A percentile compares a stretch with the other conserved stretches of the same genome.
These are phyloP conservation scores for Melanostoma mellinum DNA, from an alignment of 2,888 invertebrate species.

Conservation along the genomic window DNA sequence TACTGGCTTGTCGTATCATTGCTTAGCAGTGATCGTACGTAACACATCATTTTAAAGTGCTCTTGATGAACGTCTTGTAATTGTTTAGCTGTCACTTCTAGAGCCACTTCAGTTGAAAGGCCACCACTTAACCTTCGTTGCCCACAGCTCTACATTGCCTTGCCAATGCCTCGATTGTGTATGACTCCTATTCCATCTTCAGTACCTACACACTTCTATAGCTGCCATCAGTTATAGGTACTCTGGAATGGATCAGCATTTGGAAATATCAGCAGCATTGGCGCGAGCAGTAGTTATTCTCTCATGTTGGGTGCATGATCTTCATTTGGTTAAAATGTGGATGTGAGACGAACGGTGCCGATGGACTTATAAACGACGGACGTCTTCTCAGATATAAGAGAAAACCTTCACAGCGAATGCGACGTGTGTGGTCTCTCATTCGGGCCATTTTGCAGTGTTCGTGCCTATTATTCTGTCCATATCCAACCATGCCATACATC, in stretches of 20 bases:
- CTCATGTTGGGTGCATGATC: constrained; percentile 60
- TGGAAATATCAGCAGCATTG: constrained; percentile 14
- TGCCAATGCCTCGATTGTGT: constrained; percentile 1
- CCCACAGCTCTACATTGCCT: constrained; percentile 38
- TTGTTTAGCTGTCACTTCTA: constrained; percentile 69
- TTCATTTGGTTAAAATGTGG: constrained; percentile 54
- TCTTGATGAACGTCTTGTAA: constrained; percentile 62
- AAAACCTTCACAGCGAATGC: not conserved
- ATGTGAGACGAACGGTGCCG: not conserved
- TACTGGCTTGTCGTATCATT: constrained; percentile 49
- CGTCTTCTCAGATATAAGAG: not conserved
- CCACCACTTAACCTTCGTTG: constrained; percentile 68
- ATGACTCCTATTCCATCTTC: not conserved
- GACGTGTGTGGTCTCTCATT: constrained; percentile 70
- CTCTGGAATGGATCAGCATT: constrained; percentile 47
- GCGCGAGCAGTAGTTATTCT: constrained; percentile 44
- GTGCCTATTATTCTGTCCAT: constrained; percentile 69
- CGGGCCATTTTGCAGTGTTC: constrained; percentile 70
- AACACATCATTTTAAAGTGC: constrained; percentile 56
- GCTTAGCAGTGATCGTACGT: constrained; percentile 33
- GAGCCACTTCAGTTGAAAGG: constrained; percentile 66
- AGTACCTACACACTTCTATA: constrained; percentile 1
- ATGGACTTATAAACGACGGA: constrained; percentile 1
- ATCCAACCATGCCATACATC: constrained; percentile 41
- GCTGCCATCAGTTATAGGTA: constrained; percentile 30